Base-by-base conservation (phyloP, 2,888 invertebrate species). In the Drosophila engyochracea region DNA sequence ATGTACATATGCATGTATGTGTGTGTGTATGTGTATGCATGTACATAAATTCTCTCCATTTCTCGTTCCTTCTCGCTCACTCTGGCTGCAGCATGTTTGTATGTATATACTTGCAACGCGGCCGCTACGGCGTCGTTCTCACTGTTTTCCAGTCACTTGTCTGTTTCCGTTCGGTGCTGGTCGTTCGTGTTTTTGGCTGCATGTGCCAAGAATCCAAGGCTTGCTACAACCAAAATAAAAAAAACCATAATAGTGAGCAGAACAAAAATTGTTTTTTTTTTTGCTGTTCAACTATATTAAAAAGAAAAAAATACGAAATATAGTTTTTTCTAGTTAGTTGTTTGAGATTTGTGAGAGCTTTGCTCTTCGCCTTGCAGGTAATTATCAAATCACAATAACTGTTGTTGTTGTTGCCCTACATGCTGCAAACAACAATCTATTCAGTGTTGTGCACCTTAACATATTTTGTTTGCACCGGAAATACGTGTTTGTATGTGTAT, bases 91-190 rank as follows among this genome's bases (percentile, higher is more conserved):
- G 39, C 51, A 71, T 55, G 22, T 55, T 16, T 77, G 19, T 61
- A 57, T 65, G 61, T 62, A 57, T 62, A 61, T 59, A 41, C 55
- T 33, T 79, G 79, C 78, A 79, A 72, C 57, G 63, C 69, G 49
- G 62, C 78, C 72, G 75, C 75, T 64, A 54, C 76, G 59, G 79
- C 66, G 60, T 53, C 76, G 76, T 79, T 76, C 79, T 79, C 67
- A 59, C 54, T 51, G 73, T 59, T 70, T 79, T 74, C 64, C 79
- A 80, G 80, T 81, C 78, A 80, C 75, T 81, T 78, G 80, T 70
- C 71, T 64, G 75, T 67, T 72, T 65, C 70, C 70, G 69, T 51
- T 78, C 68, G 58, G 66, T 64, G 79, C 44, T 64, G 79, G 79
- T 76, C 19, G 76, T 79, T 71, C 62, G 57, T 35, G 33, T 54